Evolutionary conservation across 2,797 vertebrate genomes (phyloP), one percentile per base, ranked within the genome.

Genomic region (Sciurus vulgaris): DNA sequence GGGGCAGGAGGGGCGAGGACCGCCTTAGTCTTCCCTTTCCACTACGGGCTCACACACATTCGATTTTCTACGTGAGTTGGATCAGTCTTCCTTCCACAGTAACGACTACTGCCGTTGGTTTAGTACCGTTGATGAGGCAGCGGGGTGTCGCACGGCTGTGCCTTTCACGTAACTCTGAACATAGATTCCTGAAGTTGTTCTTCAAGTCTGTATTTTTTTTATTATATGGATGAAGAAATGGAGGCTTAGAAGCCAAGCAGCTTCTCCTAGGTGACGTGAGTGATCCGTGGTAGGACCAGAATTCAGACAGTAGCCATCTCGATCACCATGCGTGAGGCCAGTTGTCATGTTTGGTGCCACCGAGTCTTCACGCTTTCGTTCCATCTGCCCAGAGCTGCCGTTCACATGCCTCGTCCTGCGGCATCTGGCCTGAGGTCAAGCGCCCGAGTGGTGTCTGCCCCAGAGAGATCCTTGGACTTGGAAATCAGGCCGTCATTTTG

Each of bases 1-100:
- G 3, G 1, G 41, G 1, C 0, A 2, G 10, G 11, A 65, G 3
- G 10, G 3, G 4, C 35, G 38, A 12, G 30, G 30, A 11, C 7
- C 14, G 0, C 8, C 4, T 41, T 11, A 41, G 17, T 28, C n/a
- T 69, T n/a, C 3, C 30, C 61, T 84, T 87, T 69, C 11, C 35
- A 63, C 79, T 79, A 44, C 28, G 54, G 18, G 14, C 51, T 85
- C 33, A 51, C 10, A 13, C 44, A 33, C 35, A 44, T 77, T 81
- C 51, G 61, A 14, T 89, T 65, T 89, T 86, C 41, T n/a, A 44
- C 17, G 47, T 18, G 69, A 54, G 9, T 14, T 10, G 49, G 63
- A 51, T 41, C 20, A 2, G 3, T 61, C 38, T 89, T 56, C 70
- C 12, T 35, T 86, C 77, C 30, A 5, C 8, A 49, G 6, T 28